Evolutionary conservation across 2,113 vertebrate species (phyloP), one percentile per base, ranked within the genome.

Genomic region (Paramisgurnus dabryanus): DNA sequence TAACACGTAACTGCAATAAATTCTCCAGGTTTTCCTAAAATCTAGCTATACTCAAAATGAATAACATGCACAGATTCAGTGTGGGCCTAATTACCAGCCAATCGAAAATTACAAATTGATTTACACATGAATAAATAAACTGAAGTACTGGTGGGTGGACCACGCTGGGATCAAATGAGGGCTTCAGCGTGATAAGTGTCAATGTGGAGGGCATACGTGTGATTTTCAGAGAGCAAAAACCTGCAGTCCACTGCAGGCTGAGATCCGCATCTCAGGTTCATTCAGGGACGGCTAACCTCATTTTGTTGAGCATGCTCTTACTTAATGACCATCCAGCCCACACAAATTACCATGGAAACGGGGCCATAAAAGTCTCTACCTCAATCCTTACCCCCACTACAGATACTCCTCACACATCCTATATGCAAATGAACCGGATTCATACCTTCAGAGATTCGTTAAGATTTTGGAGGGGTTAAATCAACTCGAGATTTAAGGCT

Each of bases 381-480:
- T 87, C 82, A 71, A 84, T 79, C 81, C 60, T 65, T 22, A 64
- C 80, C 41, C 66, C 49, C 27, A 34, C 27, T 34, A 10, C 50
- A 49, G 13, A 15, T 4, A 43, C 57, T 7, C 39, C 58, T 13
- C 13, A 1, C 58, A 64, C 58, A 75, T 45, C 71, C 72, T 13
- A 6, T 82, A 89, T 90, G 88, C 83, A 89, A 86, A 91, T 88
- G 81, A 87, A 84, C 12, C 65, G 39, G 67, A 60, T 80, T 68
- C 84, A 89, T 86, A 88, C 84, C 75, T 79, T 76, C 40, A 4
- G 66, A 63, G 86, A 75, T 85, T 89, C 67, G 57, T 82, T 50
- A 2, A 86, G 87, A 89, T 88, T 84, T 91, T 88, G 82, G 55
- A 34, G 82, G 17, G 82, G 70, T 53, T 82, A 84, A 67, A 77